Base-by-base conservation (phyloP, 2,113 vertebrate genomes). In the Periophthalmodon schlosseri region DNA sequence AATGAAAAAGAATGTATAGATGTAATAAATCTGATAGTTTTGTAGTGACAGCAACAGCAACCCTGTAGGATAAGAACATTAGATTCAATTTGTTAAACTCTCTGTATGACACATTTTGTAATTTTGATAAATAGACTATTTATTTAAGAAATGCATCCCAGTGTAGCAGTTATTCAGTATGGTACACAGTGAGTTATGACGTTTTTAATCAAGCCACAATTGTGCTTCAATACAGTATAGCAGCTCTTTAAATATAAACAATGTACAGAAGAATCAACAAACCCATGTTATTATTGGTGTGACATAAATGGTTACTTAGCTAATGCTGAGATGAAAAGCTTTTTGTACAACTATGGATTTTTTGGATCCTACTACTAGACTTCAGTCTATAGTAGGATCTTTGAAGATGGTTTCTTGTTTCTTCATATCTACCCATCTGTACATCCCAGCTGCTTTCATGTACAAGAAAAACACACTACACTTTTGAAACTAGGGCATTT, bases 401-500 rank as follows among this genome's bases (percentile, higher is more conserved):
- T 39, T 65, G 28, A 65, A 33, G 10, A 10, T 28, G 7, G 33
- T 61, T 61, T 28, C 24, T 33, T 9, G n/a, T 68, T 39, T 14
- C 23, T 5, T 47, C 34, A 68, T 24, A 67, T 33, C 57, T 52
- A 57, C 28, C 56, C 52, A 67, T 33, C 50, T 68, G 66, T 69
- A 44, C 52, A 58, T 46, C 44, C 64, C 2, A 44, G 24, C 49
- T 79, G 24, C 73, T 74, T 76, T 47, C 64, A 15, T 57, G 33
- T 64, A 81, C 52, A 77, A 34, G 65, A 15, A 50, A 73, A 28
- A 73, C 70, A 18, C n/a, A 10, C 28, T 57, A 61, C 44, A 63
- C 78, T 21, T 76, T 60, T 72, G 12, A 82, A 83, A 80, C 70
- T 81, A 68, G 75, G 75, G 0, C 71, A 75, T 54, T 82, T 80